These are phyloP conservation scores for cat (Felis catus) DNA, from an alignment of 2,113 vertebrate genomes.

Conservation along the genomic window F.catus_Fca126_mat1.0 CM031428.1:26161001-26161500, in stretches of 20 bases:
- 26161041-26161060: background rate
- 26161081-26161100: background rate
- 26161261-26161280: background rate
- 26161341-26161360: background rate
- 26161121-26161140: background rate
- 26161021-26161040: background rate
- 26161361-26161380: conserved; percentile 4
- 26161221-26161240: background rate
- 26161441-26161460: background rate
- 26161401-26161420: background rate
- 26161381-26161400: background rate
- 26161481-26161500: background rate
- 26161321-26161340: conserved; percentile 41
- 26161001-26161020: background rate
- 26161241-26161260: background rate
- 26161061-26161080: background rate
- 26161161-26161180: background rate
- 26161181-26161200: background rate
- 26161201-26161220: background rate
- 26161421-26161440: conserved; percentile 26
- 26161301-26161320: conserved; percentile 18
- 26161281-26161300: background rate
- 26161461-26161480: background rate
- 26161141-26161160: background rate
- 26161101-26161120: background rate